Conservation (phyloP, 2,888 invertebrate genomes). For the Anoplius nigerrimus region DNA sequence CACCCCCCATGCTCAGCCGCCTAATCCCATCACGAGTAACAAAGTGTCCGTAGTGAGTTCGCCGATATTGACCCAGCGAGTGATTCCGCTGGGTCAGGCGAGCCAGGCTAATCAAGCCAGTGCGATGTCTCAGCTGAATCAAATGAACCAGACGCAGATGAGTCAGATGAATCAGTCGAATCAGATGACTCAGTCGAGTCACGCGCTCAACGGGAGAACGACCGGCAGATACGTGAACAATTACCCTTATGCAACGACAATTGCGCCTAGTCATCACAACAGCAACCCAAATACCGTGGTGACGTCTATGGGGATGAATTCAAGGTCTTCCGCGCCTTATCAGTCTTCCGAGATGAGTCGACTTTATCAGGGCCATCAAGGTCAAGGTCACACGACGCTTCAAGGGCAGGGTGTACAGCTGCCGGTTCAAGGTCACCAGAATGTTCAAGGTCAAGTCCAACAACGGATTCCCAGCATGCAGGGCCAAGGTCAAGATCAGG, state of each 20-base stretch:
- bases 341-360: constrained; percentile 55
- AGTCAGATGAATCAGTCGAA: constrained; percentile 44
- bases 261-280: constrained; percentile 68
- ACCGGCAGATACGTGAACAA: constrained; percentile 55
- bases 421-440: no score
- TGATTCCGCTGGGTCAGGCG: constrained; percentile 53
- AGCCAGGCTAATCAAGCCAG: constrained; percentile 36
- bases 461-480: constrained; percentile 10
- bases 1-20: constrained; percentile 5
- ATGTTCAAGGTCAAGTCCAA: no score
- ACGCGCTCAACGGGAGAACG: constrained; percentile 55
- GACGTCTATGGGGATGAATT: constrained; percentile 58
- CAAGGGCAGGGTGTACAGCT: not conserved
- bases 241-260: constrained; percentile 66
- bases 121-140: not conserved
- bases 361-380: constrained; percentile 38
- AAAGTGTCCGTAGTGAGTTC: constrained; percentile 42
- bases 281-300: constrained; percentile 65
- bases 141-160: constrained; percentile 20
- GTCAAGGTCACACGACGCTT: constrained; percentile 5
- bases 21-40: constrained; percentile 10
- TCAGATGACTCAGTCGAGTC: constrained; percentile 1
- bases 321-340: constrained; percentile 59
- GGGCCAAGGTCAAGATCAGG: no score
- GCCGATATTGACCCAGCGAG: constrained; percentile 51